phyloP scores from a whole-genome alignment of 2,797 vertebrate species.

The Gallinago stenura region DNA sequence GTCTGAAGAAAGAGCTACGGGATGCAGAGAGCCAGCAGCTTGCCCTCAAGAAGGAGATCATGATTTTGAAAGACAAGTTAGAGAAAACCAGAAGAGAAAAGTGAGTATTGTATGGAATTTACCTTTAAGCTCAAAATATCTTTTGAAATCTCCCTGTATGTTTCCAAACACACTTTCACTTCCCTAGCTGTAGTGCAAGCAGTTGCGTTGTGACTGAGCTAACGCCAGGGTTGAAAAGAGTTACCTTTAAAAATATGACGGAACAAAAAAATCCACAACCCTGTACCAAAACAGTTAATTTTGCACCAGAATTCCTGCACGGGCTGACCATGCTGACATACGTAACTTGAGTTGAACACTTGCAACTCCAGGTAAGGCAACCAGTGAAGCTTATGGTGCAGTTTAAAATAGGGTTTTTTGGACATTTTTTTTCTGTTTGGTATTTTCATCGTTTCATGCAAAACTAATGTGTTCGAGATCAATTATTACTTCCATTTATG shows the following conservation, averaged over 20 bases:
- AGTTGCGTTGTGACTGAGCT: not conserved
- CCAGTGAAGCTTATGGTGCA: not conserved
- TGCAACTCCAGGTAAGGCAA: not conserved
- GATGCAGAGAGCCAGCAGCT: slow-evolving; percentile 97
- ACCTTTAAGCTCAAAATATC: not conserved
- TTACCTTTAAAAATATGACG: not conserved
- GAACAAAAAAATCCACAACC: not conserved
- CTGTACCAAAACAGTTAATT: not conserved
- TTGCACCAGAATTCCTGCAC: not conserved
- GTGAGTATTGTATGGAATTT: slow-evolving; percentile 73
- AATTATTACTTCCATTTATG: slow-evolving; percentile 28
- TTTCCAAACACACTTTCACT: not conserved
- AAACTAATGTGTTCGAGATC: slow-evolving; percentile 1
- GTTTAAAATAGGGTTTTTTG: not conserved
- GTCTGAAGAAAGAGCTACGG: slow-evolving; percentile 91
- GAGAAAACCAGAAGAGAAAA: slow-evolving; percentile 95
- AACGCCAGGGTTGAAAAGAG: not conserved
- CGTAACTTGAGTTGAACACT: not conserved
- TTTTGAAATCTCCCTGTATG: not conserved
- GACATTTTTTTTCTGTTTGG: not conserved
- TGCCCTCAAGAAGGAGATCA: slow-evolving; percentile 94
- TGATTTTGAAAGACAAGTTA: slow-evolving; percentile 96
- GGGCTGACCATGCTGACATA: not conserved
- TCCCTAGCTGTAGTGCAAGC: not conserved
- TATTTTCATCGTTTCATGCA: slow-evolving; percentile 16